Evolutionary conservation across 2,113 vertebrate species (phyloP).

Genomic region (Hippocampus barbouri): DNA sequence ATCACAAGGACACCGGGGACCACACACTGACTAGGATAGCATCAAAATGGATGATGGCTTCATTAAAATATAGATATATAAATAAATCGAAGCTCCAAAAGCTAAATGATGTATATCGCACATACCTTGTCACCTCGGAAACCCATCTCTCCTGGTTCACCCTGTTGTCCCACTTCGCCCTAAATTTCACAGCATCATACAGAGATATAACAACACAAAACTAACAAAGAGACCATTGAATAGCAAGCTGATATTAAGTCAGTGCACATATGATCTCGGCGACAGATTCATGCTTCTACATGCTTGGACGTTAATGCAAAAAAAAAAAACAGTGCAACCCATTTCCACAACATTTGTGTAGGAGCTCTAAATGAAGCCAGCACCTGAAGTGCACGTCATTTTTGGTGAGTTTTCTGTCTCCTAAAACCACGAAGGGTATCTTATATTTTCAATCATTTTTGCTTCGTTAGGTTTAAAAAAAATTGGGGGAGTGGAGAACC

Average conservation of each 20-base stretch:
- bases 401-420: no score
- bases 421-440: no score
- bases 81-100: not conserved
- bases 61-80: not conserved
- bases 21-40: not conserved
- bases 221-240: constrained; percentile 24
- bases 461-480: no score
- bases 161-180: constrained; percentile 85
- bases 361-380: no score
- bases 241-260: not conserved
- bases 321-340: not conserved
- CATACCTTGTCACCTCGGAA: constrained; percentile 93
- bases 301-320: not conserved
- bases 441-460: no score
- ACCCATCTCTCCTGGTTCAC: constrained; percentile 86
- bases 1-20: not conserved
- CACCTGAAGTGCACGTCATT: no score
- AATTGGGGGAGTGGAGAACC: no score
- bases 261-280: not conserved
- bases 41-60: not conserved
- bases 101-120: not conserved
- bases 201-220: constrained; percentile 66
- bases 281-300: not conserved
- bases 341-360: not conserved
- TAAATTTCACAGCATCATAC: constrained; percentile 77